Percentiles rank a stretch among this genome's conserved stretches.
Conservation (phyloP, 2,888 invertebrate species). For the Caenorhabditis panamensis region DNA sequence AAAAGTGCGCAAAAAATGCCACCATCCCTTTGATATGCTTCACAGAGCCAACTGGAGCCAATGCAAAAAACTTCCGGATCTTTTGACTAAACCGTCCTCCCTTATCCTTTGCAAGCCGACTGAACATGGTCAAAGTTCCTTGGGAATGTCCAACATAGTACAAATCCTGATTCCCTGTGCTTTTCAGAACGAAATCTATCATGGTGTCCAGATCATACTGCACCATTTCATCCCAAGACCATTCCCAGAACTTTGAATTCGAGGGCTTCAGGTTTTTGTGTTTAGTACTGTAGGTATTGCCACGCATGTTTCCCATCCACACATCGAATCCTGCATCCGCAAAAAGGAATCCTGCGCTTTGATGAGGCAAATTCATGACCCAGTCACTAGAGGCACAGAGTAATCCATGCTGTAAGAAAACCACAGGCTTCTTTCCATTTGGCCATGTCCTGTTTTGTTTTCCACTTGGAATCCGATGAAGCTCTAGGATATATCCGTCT, state of each 20-base stretch:
- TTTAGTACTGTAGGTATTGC: conserved; percentile 70
- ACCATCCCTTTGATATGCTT: conserved; percentile 81
- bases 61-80: conserved; percentile 78
- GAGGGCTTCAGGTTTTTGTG: conserved; percentile 65
- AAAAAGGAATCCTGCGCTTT: conserved; percentile 75
- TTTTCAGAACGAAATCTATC: conserved; percentile 85
- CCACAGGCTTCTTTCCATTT: conserved; percentile 68
- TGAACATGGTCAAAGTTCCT: conserved; percentile 79
- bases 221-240: conserved; percentile 89
- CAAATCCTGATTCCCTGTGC: conserved; percentile 85
- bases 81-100: conserved; percentile 66
- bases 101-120: conserved; percentile 67
- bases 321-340: conserved; percentile 85
- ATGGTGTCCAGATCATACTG: conserved; percentile 90
- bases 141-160: conserved; percentile 93
- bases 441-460: conserved; percentile 71
- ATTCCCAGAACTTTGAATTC: conserved; percentile 70
- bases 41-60: conserved; percentile 79
- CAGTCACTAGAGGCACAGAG: conserved; percentile 67
- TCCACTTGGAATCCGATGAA: conserved; percentile 88
- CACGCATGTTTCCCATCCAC: conserved; percentile 71
- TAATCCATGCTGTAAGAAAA: conserved; percentile 89
- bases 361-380: conserved; percentile 73
- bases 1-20: conserved; percentile 69
- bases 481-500: conserved; percentile 89